Percentiles rank a stretch among this genome's conserved stretches.
phyloP scores from a whole-genome alignment of 2,888 invertebrate genomes.

The Coecobrya sp. region DNA sequence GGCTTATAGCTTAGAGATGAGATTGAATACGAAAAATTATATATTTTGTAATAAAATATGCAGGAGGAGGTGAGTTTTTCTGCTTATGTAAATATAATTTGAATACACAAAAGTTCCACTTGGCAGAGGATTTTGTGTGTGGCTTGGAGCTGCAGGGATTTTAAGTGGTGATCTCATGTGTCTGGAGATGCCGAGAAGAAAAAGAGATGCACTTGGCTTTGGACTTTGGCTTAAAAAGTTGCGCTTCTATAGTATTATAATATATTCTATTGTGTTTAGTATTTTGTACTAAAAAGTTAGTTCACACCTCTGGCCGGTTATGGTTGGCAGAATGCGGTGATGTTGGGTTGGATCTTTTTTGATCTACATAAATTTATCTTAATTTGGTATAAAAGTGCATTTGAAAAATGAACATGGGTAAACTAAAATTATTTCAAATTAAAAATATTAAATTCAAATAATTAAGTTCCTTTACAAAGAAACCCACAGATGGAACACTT shows the following conservation, averaged over 20 bases:
- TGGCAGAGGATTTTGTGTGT: neutral
- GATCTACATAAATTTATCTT: constrained; percentile 76
- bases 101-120: neutral
- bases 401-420: too few relatives aligned
- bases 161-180: constrained; percentile 8
- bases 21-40: neutral
- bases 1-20: neutral
- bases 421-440: too few relatives aligned
- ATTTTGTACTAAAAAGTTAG: constrained; percentile 34
- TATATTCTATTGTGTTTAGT: constrained; percentile 11
- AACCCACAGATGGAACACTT: too few relatives aligned
- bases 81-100: neutral
- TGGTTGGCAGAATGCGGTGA: constrained; percentile 67
- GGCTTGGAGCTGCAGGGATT: neutral
- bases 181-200: too few relatives aligned
- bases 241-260: too few relatives aligned
- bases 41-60: too few relatives aligned
- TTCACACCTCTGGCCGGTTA: constrained; percentile 70
- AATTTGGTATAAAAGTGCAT: too few relatives aligned
- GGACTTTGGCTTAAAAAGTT: neutral
- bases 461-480: too few relatives aligned
- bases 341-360: constrained; percentile 60
- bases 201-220: neutral
- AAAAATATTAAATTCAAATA: too few relatives aligned
- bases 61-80: neutral